phyloP scores from a whole-genome alignment of 1,140 invertebrate species.

The Hycleus cichorii region DNA sequence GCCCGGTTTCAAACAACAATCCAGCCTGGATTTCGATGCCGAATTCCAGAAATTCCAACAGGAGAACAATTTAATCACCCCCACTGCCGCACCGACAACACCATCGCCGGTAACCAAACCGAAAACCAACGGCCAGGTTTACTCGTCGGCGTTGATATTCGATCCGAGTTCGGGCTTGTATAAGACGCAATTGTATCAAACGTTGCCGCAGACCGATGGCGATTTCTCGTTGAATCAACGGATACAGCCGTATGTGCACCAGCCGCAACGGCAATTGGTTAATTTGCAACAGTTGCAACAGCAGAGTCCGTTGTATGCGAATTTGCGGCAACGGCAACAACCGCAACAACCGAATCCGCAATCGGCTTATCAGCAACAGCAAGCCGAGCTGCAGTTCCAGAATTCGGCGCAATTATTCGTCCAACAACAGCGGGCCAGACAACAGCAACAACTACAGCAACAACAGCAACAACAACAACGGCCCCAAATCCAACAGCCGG shows the following conservation, averaged over 20 bases:
- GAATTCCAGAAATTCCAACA: slow-evolving; percentile 71
- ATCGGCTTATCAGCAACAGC: slow-evolving; percentile 63
- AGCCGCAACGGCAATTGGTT: slow-evolving; percentile 45
- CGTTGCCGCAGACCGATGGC: slow-evolving; percentile 62
- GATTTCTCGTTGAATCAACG: slow-evolving; percentile 63
- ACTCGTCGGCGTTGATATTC: slow-evolving; percentile 68
- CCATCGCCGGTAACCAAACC: slow-evolving; percentile 39
- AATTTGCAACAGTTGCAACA: slow-evolving; percentile 36
- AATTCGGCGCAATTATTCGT: slow-evolving; percentile 67
- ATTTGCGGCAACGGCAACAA: slow-evolving; percentile 5
- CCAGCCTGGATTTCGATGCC: slow-evolving; percentile 58
- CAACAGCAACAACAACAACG: slow-evolving; percentile 38
- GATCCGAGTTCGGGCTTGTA: slow-evolving; percentile 72
- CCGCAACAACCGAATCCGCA: slow-evolving; percentile 47
- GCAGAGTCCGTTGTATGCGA: slow-evolving; percentile 43
- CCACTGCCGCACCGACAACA: slow-evolving; percentile 36
- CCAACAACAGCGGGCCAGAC: slow-evolving; percentile 55
- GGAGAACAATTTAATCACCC: slow-evolving; percentile 56
- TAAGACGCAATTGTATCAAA: slow-evolving; percentile 71
- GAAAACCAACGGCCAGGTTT: slow-evolving; percentile 45
- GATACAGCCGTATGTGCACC: slow-evolving; percentile 64
- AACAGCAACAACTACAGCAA: slow-evolving; percentile 42
- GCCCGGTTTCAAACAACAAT: slow-evolving; percentile 33
- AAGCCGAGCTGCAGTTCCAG: slow-evolving; percentile 56
- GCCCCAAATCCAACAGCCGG: slow-evolving; percentile 45